phyloP scores from a whole-genome alignment of 2,113 vertebrate species.

The Sprattus sprattus region DNA sequence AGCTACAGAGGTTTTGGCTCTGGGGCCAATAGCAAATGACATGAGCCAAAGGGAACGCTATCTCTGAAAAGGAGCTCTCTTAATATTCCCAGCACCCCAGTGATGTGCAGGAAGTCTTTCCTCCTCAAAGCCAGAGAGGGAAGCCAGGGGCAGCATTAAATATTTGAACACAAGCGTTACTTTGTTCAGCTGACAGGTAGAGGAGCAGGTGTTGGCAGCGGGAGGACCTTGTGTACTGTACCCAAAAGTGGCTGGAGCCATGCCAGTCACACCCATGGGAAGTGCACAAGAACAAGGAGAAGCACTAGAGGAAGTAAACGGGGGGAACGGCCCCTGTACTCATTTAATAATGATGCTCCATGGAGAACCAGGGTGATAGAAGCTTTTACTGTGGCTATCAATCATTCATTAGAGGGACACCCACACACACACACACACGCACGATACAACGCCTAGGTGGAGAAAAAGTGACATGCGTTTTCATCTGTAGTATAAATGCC shows the following conservation, averaged over 20 bases:
- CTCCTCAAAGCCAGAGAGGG: constrained; percentile 26
- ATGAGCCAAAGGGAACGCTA: background rate
- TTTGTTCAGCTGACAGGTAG: constrained; percentile 43
- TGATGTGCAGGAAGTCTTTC: constrained; percentile 33
- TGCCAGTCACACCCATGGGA: constrained; percentile 34
- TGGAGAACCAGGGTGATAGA: constrained; percentile 46
- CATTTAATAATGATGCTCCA: constrained; percentile 48
- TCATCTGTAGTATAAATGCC: constrained; percentile 49
- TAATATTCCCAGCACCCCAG: background rate
- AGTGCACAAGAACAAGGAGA: constrained; percentile 16
- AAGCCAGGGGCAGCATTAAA: constrained; percentile 44
- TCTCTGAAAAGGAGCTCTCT: background rate
- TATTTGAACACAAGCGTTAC: constrained; percentile 50
- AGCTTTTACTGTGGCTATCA: constrained; percentile 52
- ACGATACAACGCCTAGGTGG: background rate
- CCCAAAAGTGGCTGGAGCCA: constrained; percentile 27
- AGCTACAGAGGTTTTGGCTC: constrained; percentile 21
- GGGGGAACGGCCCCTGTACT: constrained; percentile 25
- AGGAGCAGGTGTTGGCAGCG: constrained; percentile 45
- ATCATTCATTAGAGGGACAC: constrained; percentile 47
- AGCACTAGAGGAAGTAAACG: background rate
- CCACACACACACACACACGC: background rate
- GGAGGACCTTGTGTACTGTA: constrained; percentile 26
- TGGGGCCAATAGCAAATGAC: background rate
- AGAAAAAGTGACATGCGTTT: constrained; percentile 38